These are phyloP conservation scores for Venturia canescens DNA, from an alignment of 1,140 invertebrate species.

Conservation along the genomic window DNA sequence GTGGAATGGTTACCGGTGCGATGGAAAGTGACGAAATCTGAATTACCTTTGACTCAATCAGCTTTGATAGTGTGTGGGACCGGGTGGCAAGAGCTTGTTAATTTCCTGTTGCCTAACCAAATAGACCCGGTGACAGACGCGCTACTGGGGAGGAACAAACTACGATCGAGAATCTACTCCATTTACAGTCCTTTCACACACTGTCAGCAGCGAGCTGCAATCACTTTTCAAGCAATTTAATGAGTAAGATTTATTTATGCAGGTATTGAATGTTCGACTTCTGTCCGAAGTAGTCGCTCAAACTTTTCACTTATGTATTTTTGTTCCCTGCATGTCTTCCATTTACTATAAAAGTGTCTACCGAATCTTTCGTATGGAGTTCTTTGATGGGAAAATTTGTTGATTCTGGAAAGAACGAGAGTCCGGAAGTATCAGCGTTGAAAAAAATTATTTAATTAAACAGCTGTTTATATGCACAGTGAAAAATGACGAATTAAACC, in stretches of 20 bases:
- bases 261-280: too few species aligned
- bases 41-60: conserved; percentile 17
- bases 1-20: background rate
- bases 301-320: background rate
- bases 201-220: background rate
- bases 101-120: conserved; percentile 30
- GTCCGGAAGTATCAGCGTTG: too few species aligned
- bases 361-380: too few species aligned
- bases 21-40: conserved; percentile 10
- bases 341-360: too few species aligned
- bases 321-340: too few species aligned
- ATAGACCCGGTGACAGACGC: background rate
- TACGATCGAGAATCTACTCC: background rate
- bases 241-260: background rate
- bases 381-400: too few species aligned
- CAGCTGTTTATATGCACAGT: too few species aligned
- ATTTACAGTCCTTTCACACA: conserved; percentile 17
- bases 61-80: background rate
- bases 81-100: background rate
- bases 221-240: background rate
- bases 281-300: background rate
- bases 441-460: too few species aligned
- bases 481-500: too few species aligned
- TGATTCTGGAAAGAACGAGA: too few species aligned
- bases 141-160: conserved; percentile 4